Conservation (phyloP, 2,113 vertebrate genomes). For the Phainopepla nitens region DNA sequence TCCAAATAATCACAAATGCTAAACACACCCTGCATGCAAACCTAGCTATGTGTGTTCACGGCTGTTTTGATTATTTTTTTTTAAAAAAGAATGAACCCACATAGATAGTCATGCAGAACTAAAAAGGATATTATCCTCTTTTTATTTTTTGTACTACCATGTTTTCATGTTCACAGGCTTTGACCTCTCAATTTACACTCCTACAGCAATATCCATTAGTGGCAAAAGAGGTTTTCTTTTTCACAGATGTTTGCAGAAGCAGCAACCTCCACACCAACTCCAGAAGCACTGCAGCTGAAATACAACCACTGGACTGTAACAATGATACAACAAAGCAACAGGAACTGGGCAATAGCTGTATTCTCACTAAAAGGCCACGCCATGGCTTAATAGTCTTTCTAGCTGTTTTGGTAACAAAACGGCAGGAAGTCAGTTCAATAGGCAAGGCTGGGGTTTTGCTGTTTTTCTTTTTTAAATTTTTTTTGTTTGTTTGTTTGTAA, state of each 20-base stretch:
- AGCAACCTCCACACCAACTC: background rate
- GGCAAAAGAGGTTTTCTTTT: background rate
- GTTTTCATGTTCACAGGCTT: background rate
- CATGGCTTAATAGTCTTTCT: background rate
- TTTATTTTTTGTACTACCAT: background rate
- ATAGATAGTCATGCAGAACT: background rate
- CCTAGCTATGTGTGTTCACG: fast-evolving
- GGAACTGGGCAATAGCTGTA: background rate
- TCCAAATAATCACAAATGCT: background rate
- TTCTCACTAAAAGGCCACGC: background rate
- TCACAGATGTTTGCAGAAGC: background rate
- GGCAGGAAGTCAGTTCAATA: background rate
- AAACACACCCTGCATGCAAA: background rate
- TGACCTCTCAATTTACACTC: background rate
- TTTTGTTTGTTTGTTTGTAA: background rate
- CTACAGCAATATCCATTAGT: background rate
- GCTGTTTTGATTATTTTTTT: background rate
- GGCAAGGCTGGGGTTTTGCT: fast-evolving
- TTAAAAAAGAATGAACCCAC: background rate
- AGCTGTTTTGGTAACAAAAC: slow-evolving; percentile 3
- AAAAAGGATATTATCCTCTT: background rate
- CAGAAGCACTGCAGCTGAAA: background rate
- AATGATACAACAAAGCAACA: background rate
- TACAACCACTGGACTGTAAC: background rate
- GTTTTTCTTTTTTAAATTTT: background rate